Conservation (phyloP, 2,113 vertebrate genomes). For the Pao palembangensis region DNA sequence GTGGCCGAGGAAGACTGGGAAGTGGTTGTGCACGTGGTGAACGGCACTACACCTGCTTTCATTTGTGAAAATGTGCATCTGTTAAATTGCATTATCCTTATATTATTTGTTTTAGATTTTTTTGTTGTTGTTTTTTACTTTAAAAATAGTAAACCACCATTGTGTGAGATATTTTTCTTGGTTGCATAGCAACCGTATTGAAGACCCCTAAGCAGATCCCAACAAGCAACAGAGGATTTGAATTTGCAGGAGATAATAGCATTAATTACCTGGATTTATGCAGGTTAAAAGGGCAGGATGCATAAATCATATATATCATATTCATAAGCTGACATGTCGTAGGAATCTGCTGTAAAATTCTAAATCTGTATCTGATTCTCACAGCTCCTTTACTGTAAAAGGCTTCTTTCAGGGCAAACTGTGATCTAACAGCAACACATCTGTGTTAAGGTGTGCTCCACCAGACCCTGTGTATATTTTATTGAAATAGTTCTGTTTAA, state of each 20-base stretch:
- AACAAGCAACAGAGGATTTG: constrained; percentile 1
- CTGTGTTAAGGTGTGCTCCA: no score
- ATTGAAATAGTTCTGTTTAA: no score
- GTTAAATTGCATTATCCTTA: constrained; percentile 14
- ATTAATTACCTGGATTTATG: constrained; percentile 39
- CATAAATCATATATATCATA: neutral
- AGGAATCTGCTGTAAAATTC: no score
- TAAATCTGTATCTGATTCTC: no score
- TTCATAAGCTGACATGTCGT: no score
- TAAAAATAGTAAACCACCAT: constrained; percentile 8
- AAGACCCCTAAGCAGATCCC: constrained; percentile 12
- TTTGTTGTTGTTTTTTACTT: neutral
- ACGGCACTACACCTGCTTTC: neutral
- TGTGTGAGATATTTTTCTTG: neutral
- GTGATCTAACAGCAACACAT: no score
- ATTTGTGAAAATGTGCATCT: constrained; percentile 21
- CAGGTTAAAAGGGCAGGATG: constrained; percentile 1
- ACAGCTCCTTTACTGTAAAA: no score
- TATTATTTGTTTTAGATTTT: constrained; percentile 21
- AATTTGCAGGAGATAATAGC: constrained; percentile 25
- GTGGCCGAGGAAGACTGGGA: neutral
- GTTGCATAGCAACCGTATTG: constrained; percentile 26
- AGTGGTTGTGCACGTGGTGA: constrained; percentile 19
- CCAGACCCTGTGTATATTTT: no score
- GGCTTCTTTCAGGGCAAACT: no score